These are phyloP conservation scores for Zygaena filipendulae DNA, from an alignment of 2,888 invertebrate genomes.

Conservation along the genomic window DNA sequence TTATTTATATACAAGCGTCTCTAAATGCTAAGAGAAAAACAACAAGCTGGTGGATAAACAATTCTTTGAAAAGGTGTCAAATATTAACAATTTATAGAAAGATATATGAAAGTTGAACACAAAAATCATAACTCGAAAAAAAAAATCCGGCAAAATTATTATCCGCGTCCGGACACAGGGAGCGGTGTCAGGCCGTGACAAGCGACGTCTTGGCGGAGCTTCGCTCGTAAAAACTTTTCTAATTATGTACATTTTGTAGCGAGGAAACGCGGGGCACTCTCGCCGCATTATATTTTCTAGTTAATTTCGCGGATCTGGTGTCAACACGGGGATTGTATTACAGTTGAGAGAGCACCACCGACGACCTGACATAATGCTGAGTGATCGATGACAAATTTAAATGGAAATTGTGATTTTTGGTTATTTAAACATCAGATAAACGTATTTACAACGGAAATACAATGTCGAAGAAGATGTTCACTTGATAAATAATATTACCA, in stretches of 20 bases:
- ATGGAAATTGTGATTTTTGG: too few relatives aligned
- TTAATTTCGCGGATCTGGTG: conserved; percentile 51
- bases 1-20: too few relatives aligned
- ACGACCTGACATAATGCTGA: conserved; percentile 24
- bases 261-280: conserved; percentile 41
- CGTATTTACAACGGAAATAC: too few relatives aligned
- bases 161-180: conserved; percentile 50
- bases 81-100: too few relatives aligned
- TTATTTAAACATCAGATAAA: too few relatives aligned
- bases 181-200: conserved; percentile 49
- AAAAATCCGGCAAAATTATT: conserved; percentile 53
- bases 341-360: conserved; percentile 20
- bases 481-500: too few relatives aligned
- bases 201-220: conserved; percentile 45
- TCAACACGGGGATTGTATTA: conserved; percentile 22
- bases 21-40: too few relatives aligned
- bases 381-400: conserved; percentile 6
- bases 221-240: conserved; percentile 65
- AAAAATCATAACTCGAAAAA: too few relatives aligned
- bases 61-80: too few relatives aligned
- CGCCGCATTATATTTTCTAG: conserved; percentile 54
- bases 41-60: too few relatives aligned
- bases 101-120: too few relatives aligned
- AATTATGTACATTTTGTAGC: conserved; percentile 65
- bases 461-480: too few relatives aligned